Evolutionary conservation across 2,113 vertebrate genomes (phyloP).

Genomic region (Nothobranchius furzeri): DNA sequence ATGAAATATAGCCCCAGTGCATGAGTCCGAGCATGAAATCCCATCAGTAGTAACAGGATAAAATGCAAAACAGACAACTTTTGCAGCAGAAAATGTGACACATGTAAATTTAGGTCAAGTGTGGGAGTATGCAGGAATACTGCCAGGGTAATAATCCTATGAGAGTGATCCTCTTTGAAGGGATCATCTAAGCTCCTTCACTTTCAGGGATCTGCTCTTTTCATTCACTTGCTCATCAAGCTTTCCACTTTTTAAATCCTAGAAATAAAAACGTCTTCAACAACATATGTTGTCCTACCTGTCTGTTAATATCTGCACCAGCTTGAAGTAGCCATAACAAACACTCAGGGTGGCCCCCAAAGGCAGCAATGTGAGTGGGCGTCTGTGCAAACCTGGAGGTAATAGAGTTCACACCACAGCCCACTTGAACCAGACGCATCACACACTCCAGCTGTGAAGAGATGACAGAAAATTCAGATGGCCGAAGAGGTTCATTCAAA

Average conservation of each 20-base stretch:
- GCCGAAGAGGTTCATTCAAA: not conserved
- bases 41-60: not conserved
- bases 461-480: conserved; percentile 1
- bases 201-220: conserved; percentile 25
- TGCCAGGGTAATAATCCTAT: conserved; percentile 25
- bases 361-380: conserved; percentile 95
- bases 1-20: conserved; percentile 34
- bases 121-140: not conserved
- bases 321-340: conserved; percentile 95
- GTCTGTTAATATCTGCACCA: conserved; percentile 95
- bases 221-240: not conserved
- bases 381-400: conserved; percentile 97
- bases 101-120: conserved; percentile 15
- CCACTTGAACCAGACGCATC: conserved; percentile 90
- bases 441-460: conserved; percentile 92
- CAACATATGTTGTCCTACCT: conserved; percentile 76
- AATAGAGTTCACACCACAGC: conserved; percentile 88
- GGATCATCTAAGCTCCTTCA: conserved; percentile 54
- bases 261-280: not conserved
- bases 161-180: conserved; percentile 54
- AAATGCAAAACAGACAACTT: not conserved
- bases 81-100: not conserved
- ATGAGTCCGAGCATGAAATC: conserved; percentile 21
- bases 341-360: conserved; percentile 96
- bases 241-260: not conserved